Evolutionary conservation across 2,113 vertebrate genomes (phyloP), one percentile per base, ranked within the genome.

Genomic region (Gasterosteus aculeatus): DNA sequence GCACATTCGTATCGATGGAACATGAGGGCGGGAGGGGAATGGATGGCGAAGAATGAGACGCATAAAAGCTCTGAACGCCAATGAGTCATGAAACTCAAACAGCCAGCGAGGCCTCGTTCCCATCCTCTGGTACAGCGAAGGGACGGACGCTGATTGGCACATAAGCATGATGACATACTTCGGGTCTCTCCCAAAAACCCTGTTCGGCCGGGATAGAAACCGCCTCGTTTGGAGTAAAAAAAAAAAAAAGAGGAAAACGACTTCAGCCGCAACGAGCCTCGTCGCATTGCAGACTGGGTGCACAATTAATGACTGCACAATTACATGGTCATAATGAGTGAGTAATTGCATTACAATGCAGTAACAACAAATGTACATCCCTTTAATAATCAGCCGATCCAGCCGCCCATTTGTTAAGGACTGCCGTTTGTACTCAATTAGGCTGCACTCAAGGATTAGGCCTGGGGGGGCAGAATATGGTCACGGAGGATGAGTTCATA

Each of bases 271-370:
- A 0, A 35, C 60, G 70, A 74, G 77, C 49, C 85, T 75, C 67
- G 82, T 53, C 61, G 65, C 75, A 67, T 70, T 75, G 79, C 42
- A 75, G 68, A 85, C 80, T 83, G 79, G 82, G 81, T 88, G 60
- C 81, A 66, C 86, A 83, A 90, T 90, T 91, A 90, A 92, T 78
- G 85, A 80, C 72, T 83, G 81, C 78, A 83, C 84, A 89, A 92
- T 92, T 87, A 92, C 88, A 87, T 68, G 91, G 86, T 85, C 82
- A 76, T 90, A 88, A 92, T 89, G 82, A 87, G 77, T 91, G 86
- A 90, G 89, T 91, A 92, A 93, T 90, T 91, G 84, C 88, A 84
- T 92, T 89, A 86, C 73, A 87, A 93, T 77, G 80, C 85, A 83
- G 77, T 70, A 80, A 84, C 84, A 87, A 89, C 81, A 86, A 91